Conservation (phyloP, 1,140 invertebrate species). For the Ips nitidus region DNA sequence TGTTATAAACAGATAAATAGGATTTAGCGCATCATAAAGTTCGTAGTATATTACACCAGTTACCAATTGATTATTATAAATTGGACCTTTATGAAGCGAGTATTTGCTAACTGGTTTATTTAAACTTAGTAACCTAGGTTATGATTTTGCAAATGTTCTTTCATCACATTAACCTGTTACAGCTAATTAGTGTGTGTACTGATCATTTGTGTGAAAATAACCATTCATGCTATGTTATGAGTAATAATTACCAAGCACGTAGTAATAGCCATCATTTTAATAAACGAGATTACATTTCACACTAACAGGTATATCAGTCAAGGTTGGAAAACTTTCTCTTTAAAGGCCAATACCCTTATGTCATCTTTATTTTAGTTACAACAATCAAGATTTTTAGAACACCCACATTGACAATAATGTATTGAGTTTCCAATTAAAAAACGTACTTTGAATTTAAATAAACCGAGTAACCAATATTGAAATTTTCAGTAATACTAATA, state of each 20-base stretch:
- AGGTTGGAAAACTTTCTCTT: slow-evolving; percentile 30
- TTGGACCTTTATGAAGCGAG: slow-evolving; percentile 1
- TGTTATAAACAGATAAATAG: slow-evolving; percentile 12
- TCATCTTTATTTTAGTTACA: slow-evolving; percentile 15
- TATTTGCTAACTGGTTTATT: too few species aligned
- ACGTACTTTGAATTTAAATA: neutral
- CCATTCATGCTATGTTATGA: too few species aligned
- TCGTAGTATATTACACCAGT: slow-evolving; percentile 5
- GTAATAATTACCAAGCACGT: slow-evolving; percentile 8
- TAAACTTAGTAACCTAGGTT: too few species aligned
- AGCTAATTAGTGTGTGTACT: too few species aligned
- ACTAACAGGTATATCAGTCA: slow-evolving; percentile 29
- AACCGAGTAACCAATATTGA: neutral
- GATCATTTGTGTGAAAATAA: too few species aligned
- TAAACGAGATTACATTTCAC: slow-evolving; percentile 19
- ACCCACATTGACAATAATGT: neutral
- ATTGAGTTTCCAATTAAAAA: neutral
- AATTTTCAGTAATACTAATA: neutral
- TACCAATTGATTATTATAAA: slow-evolving; percentile 12
- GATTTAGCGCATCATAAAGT: slow-evolving; percentile 3
- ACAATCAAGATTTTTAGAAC: neutral
- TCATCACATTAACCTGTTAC: too few species aligned
- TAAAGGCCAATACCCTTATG: slow-evolving; percentile 31
- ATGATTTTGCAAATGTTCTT: too few species aligned
- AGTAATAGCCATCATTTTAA: slow-evolving; percentile 17